Evolutionary conservation across 2,888 invertebrate species (phyloP), one percentile per base, ranked within the genome.

Genomic region (Octodonta nipae): DNA sequence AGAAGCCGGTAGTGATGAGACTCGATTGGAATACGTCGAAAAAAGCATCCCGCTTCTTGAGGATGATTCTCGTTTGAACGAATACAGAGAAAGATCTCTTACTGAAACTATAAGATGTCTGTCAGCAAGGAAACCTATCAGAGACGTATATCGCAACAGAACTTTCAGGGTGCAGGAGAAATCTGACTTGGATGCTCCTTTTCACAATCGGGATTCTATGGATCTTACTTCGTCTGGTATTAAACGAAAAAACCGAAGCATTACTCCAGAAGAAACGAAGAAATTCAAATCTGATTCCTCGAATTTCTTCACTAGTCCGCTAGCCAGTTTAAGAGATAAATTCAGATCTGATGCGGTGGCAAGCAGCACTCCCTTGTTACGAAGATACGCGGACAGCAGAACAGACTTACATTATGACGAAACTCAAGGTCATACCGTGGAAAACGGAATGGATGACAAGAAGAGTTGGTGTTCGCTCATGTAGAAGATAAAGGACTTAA

Each of bases 121-220:
- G 22, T 22, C 22, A 11, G 22, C 22, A 11, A 22, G 22, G 22
- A 22, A 22, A 11, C 22, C 22, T n/a, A 22, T 22, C n/a, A 22
- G 22, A 11, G n/a, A n/a, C 10, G 22, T 10, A n/a, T 22, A 22
- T 11, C 22, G 4, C 22, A 22, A 11, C 10, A n/a, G n/a, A n/a
- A 11, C 22, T 2, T 3, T 4, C 10, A 22, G 22, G 22, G 3
- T n/a, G 10, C 11, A n/a, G 22, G 22, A 11, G 10, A 22, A 11
- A 11, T 2, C 22, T 2, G 22, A 22, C 10, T 11, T 22, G 22
- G 11, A 22, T 11, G n/a, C n/a, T n/a, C n/a, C n/a, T n/a, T n/a
- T n/a, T n/a, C n/a, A n/a, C n/a, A n/a, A n/a, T n/a, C n/a, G n/a
- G n/a, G n/a, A n/a, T n/a, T n/a, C n/a, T n/a, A n/a, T n/a, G n/a